These are phyloP conservation scores for Ariopsis seemanni DNA, from an alignment of 2,113 vertebrate genomes.

Conservation along the genomic window DNA sequence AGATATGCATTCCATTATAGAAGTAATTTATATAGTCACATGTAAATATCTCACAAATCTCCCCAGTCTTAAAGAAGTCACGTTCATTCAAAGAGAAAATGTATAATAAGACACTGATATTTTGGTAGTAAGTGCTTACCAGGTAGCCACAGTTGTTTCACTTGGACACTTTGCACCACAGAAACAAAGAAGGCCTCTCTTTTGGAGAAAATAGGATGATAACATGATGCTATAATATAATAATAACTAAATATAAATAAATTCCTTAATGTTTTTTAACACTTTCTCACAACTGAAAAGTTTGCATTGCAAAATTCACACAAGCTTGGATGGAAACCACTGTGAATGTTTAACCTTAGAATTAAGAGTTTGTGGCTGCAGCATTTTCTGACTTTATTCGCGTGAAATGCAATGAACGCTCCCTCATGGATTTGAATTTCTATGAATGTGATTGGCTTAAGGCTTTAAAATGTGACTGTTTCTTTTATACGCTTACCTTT, in stretches of 20 bases:
- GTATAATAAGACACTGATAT: not conserved
- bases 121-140: not conserved
- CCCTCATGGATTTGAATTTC: not conserved
- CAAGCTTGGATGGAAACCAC: not conserved
- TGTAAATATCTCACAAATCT: slow-evolving; percentile 21
- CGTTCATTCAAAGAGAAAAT: slow-evolving; percentile 19
- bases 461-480: not conserved
- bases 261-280: not conserved
- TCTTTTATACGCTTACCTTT: not conserved
- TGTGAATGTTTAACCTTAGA: not conserved
- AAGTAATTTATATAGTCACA: slow-evolving; percentile 28
- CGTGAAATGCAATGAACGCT: not conserved
- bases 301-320: not conserved
- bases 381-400: not conserved
- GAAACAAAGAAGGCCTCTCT: too few species aligned
- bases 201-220: too few species aligned
- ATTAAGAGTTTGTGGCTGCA: not conserved
- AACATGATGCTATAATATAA: too few species aligned
- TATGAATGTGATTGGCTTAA: not conserved
- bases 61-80: slow-evolving; percentile 1
- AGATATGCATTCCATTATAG: slow-evolving; percentile 57
- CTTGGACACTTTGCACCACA: not conserved
- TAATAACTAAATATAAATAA: too few species aligned
- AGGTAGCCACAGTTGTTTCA: not conserved
- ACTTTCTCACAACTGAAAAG: not conserved